Percentiles rank a stretch among this genome's conserved stretches.
These are phyloP conservation scores for Anastatus disparis DNA, from an alignment of 1,140 invertebrate species.

Conservation along the genomic window DNA sequence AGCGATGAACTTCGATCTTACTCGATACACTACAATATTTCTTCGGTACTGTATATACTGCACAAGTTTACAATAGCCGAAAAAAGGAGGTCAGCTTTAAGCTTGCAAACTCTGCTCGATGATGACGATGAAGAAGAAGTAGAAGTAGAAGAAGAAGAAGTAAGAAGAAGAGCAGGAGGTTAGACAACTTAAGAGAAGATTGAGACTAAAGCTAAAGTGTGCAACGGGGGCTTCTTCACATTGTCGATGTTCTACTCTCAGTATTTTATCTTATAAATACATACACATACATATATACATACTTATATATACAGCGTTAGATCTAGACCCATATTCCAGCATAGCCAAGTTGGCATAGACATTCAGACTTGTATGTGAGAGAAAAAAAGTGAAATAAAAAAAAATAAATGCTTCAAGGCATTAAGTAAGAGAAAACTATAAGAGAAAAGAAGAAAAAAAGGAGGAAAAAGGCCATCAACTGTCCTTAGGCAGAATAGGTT, in stretches of 20 bases:
- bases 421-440: neutral
- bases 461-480: neutral
- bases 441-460: neutral
- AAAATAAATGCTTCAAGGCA: neutral
- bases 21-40: too few relatives aligned
- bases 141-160: neutral
- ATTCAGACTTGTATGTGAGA: too few relatives aligned
- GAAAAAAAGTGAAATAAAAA: neutral
- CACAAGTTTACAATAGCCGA: constrained; percentile 10
- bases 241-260: too few relatives aligned
- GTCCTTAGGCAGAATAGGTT: neutral
- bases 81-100: constrained; percentile 10
- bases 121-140: neutral
- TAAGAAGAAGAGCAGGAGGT: neutral
- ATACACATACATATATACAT: too few relatives aligned
- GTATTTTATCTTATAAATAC: too few relatives aligned
- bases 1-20: constrained; percentile 14
- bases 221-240: too few relatives aligned
- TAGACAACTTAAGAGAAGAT: too few relatives aligned
- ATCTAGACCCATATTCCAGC: too few relatives aligned
- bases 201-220: too few relatives aligned
- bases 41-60: too few relatives aligned
- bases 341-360: too few relatives aligned
- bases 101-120: neutral
- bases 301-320: too few relatives aligned